A percentile compares a stretch with the other conserved stretches of the same genome.
Evolutionary conservation across 2,797 vertebrate genomes (phyloP).

Genomic region (Poliocrania exsul): DNA sequence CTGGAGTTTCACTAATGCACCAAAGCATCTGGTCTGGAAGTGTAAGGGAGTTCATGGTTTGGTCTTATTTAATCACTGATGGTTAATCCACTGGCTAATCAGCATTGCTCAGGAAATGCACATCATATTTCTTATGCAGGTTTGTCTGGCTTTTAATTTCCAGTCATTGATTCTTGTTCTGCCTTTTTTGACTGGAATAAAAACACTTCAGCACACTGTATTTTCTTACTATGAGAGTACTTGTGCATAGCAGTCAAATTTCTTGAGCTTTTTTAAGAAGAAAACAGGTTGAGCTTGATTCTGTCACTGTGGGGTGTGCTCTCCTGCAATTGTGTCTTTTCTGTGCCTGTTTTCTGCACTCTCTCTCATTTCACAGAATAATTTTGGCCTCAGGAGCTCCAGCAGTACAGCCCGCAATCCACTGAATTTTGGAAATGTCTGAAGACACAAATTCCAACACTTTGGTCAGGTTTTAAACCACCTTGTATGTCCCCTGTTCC

Average conservation of each 20-base stretch:
- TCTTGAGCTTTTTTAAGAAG: slow-evolving; percentile 57
- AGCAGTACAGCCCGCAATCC: not conserved
- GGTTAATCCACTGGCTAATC: not conserved
- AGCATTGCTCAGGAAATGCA: slow-evolving; percentile 37
- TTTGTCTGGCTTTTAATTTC: slow-evolving; percentile 63
- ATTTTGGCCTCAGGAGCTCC: slow-evolving; percentile 51
- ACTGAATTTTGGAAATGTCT: not conserved
- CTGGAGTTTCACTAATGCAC: not conserved
- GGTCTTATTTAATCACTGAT: not conserved
- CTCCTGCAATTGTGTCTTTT: slow-evolving; percentile 41
- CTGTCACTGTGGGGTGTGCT: slow-evolving; percentile 36
- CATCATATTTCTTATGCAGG: not conserved
- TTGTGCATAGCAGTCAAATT: slow-evolving; percentile 66
- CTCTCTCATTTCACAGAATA: slow-evolving; percentile 58
- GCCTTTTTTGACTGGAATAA: slow-evolving; percentile 48
- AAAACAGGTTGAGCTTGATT: slow-evolving; percentile 67
- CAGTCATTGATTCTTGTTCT: slow-evolving; percentile 50
- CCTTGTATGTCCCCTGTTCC: not conserved
- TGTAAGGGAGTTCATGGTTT: not conserved
- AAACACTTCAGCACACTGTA: not conserved
- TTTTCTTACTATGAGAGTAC: slow-evolving; percentile 53
- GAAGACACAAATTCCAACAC: not conserved
- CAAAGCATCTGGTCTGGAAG: not conserved
- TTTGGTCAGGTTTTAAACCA: not conserved
- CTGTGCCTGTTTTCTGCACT: slow-evolving; percentile 37